phyloP scores from a whole-genome alignment of 2,888 invertebrate genomes.

The Prosapia bicincta region DNA sequence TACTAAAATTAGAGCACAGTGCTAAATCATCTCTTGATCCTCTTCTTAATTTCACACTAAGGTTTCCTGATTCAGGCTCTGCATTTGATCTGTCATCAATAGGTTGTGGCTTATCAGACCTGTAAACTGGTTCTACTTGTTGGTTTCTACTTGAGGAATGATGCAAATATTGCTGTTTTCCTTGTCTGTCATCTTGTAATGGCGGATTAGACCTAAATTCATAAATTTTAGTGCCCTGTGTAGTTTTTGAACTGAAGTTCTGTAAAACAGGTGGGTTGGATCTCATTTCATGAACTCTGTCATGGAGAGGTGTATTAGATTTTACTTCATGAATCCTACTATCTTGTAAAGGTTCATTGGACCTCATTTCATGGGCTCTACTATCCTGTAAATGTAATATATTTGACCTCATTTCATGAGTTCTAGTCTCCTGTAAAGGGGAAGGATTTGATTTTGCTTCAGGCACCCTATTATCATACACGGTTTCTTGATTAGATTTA shows the following conservation, averaged over 20 bases:
- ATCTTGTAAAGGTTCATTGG: not conserved
- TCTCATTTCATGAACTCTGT: not conserved
- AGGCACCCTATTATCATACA: not conserved
- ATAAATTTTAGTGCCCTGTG: not conserved
- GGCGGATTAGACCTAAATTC: not conserved
- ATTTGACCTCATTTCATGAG: not conserved
- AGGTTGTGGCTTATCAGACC: not conserved
- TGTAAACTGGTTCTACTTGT: not conserved
- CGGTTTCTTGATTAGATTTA: not conserved
- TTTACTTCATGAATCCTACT: not conserved
- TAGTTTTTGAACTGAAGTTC: too few species aligned
- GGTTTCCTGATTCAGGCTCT: not conserved
- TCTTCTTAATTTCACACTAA: constrained; percentile 29
- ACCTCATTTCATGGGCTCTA: not conserved
- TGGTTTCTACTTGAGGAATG: not conserved
- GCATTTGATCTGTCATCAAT: not conserved
- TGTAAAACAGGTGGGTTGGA: not conserved
- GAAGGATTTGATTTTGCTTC: not conserved
- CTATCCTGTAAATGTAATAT: not conserved
- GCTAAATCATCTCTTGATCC: constrained; percentile 38
- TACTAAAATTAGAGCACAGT: constrained; percentile 33
- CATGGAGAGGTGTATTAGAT: not conserved
- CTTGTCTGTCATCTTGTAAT: not conserved
- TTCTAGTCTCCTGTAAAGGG: not conserved
- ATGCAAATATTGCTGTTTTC: not conserved